Evolutionary conservation across 2,113 vertebrate species (phyloP), one percentile per base, ranked within the genome.

Genomic region (Galbula dea): DNA sequence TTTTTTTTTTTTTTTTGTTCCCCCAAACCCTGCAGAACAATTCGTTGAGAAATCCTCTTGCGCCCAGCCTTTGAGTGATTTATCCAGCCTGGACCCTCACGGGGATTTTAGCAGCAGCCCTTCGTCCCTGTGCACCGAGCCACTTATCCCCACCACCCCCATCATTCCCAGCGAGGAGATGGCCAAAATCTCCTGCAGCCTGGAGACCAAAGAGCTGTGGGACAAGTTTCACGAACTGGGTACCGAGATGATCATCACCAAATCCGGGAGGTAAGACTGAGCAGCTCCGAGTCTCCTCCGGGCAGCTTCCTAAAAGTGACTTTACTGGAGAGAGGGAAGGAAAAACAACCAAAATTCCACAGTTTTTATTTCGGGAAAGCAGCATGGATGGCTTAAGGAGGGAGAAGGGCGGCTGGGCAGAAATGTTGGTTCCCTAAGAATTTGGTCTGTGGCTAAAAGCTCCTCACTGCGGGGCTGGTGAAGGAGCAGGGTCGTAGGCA

Each of bases 161-260:
- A 97, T 98, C 79, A 96, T 99, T 26, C 99, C 99, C 59, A 99
- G 99, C 68, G 99, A 99, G 97, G 99, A 99, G 95, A 99, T 99
- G 99, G 99, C 99, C 57, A 99, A 99, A 97, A 99, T 99, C 94
- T 98, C 98, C 63, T 99, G 99, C 98, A 99, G 98, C 93, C 96
- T 99, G 92, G 99, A 99, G 96, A 99, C 99, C 90, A 99, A 99
- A 91, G 99, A 99, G 73, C 98, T 99, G 67, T 99, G 99, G 99
- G 99, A 99, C 97, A 99, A 99, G 69, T 99, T 99, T 63, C 99
- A 99, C 48, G 99, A 99, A 2, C 98, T 99, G 83, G 99, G 99
- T 37, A 99, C 99, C 3, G 99, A 99, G 97, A 99, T 99, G 99
- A 99, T 99, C 97, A 99, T 99, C 96, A 99, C 99, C 83, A 99